Evolutionary conservation across 2,888 invertebrate species (phyloP).

Genomic region (Oithona nana): DNA sequence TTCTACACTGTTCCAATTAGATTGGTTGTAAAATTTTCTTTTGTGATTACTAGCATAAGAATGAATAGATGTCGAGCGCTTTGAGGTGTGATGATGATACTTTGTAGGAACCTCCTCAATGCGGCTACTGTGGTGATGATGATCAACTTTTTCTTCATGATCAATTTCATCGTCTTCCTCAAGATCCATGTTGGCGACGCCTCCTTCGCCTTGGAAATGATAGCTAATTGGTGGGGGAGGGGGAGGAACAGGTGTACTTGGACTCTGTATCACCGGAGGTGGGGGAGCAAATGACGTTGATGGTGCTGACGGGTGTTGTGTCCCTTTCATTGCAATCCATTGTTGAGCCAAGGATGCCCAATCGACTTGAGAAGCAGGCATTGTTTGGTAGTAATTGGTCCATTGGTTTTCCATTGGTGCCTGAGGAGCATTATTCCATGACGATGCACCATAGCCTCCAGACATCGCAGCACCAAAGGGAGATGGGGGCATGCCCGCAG

Average conservation of each 20-base stretch:
- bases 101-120: neutral
- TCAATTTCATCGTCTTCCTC: constrained; percentile 1
- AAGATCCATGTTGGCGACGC: constrained; percentile 12
- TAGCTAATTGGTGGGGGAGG: constrained; percentile 17
- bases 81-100: neutral
- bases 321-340: constrained; percentile 84
- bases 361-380: constrained; percentile 43
- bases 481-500: neutral
- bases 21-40: no score
- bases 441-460: no score
- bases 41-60: neutral
- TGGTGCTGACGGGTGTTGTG: constrained; percentile 19
- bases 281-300: constrained; percentile 36
- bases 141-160: neutral
- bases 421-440: no score
- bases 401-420: neutral
- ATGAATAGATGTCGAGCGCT: neutral
- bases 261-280: constrained; percentile 41
- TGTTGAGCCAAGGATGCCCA: constrained; percentile 93
- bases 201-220: neutral
- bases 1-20: no score
- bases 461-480: no score
- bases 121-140: neutral
- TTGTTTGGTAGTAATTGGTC: neutral
- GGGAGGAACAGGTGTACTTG: no score